Evolutionary conservation across 2,888 invertebrate genomes (phyloP).

Genomic region (Malthinus flaveolus): DNA sequence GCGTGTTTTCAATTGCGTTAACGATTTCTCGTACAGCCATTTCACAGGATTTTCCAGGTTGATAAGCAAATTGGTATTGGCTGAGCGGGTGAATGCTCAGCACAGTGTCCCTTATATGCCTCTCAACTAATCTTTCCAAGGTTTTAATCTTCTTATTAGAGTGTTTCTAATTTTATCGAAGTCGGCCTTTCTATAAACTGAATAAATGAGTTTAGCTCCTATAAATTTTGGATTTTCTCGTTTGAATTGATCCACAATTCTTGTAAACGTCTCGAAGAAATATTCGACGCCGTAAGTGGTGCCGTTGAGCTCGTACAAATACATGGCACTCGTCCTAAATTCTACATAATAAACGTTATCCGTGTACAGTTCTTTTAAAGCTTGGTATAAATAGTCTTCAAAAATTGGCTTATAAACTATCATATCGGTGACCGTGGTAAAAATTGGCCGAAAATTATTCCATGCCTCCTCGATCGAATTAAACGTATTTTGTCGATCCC

Average conservation of each 20-base stretch:
- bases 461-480: conserved; percentile 55
- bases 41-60: no score
- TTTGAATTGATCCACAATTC: conserved; percentile 62
- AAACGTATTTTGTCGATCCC: conserved; percentile 44
- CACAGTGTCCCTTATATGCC: no score
- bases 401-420: conserved; percentile 66
- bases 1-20: no score
- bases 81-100: no score
- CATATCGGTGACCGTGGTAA: conserved; percentile 58
- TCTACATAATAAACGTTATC: conserved; percentile 75
- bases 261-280: conserved; percentile 61
- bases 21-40: no score
- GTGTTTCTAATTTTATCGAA: neutral
- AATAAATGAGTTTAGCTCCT: conserved; percentile 72
- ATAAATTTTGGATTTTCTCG: conserved; percentile 65
- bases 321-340: conserved; percentile 65
- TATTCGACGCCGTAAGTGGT: conserved; percentile 58
- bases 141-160: no score
- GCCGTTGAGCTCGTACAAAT: conserved; percentile 69
- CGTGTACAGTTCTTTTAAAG: conserved; percentile 62
- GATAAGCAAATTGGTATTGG: no score
- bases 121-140: no score
- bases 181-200: conserved; percentile 58
- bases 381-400: conserved; percentile 68
- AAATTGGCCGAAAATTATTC: conserved; percentile 61